These are phyloP conservation scores for Callitettix versicolor DNA, from an alignment of 1,140 invertebrate species.

Conservation along the genomic window DNA sequence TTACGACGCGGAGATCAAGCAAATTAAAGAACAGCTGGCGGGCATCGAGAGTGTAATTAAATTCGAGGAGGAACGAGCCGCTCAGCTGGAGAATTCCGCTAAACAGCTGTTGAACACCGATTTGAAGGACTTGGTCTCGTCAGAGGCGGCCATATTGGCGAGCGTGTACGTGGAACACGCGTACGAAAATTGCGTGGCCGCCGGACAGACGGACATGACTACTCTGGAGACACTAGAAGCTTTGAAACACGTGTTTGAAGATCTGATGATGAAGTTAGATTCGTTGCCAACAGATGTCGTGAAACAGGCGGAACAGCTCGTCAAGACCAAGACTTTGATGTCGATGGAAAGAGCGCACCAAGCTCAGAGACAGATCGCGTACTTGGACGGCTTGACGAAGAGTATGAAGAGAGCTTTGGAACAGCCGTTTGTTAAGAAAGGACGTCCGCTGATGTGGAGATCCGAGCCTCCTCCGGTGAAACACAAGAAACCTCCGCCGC, in stretches of 20 bases:
- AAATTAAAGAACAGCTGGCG: slow-evolving; percentile 3
- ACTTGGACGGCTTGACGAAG: slow-evolving; percentile 1
- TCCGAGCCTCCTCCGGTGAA: background rate
- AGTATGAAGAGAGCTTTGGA: slow-evolving; percentile 9
- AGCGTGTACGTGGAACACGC: slow-evolving; percentile 10
- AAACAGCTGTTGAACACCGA: slow-evolving; percentile 7
- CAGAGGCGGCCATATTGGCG: background rate
- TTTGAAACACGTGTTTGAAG: slow-evolving; percentile 3
- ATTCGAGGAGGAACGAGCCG: background rate
- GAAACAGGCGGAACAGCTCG: background rate
- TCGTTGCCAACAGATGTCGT: slow-evolving; percentile 1
- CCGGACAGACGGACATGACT: slow-evolving; percentile 7
- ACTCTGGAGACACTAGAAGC: slow-evolving; percentile 1
- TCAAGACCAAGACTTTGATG: background rate
- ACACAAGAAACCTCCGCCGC: background rate
- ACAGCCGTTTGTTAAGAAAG: background rate
- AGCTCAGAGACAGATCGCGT: slow-evolving; percentile 1
- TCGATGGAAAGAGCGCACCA: slow-evolving; percentile 4
- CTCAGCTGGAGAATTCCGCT: background rate
- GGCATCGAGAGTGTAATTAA: background rate
- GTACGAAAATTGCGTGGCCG: slow-evolving; percentile 4
- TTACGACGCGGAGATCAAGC: background rate
- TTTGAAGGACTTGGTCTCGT: slow-evolving; percentile 7
- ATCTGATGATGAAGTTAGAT: slow-evolving; percentile 10
- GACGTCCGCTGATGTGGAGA: background rate